These are phyloP conservation scores for Pogonomyrmex barbatus DNA, from an alignment of 1,140 invertebrate species.

Conservation along the genomic window DNA sequence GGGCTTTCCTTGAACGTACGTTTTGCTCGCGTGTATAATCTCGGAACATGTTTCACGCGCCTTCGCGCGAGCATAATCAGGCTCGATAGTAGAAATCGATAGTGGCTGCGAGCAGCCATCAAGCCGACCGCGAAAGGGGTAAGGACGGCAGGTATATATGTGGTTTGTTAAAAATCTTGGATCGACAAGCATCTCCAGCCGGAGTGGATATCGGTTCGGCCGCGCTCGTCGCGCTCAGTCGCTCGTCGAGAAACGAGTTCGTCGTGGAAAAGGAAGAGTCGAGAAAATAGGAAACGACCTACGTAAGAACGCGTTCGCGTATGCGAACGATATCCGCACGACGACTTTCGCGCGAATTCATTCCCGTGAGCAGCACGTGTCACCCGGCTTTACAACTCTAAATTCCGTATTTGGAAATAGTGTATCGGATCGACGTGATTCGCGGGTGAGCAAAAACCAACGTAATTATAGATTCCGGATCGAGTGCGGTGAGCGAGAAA, in stretches of 20 bases:
- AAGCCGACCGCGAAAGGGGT: slow-evolving; percentile 31
- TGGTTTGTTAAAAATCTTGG: slow-evolving; percentile 40
- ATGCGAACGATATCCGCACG: neutral
- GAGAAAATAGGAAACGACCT: slow-evolving; percentile 42
- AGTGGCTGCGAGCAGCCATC: slow-evolving; percentile 52
- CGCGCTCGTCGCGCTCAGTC: slow-evolving; percentile 8
- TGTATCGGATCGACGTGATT: neutral
- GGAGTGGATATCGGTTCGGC: slow-evolving; percentile 17
- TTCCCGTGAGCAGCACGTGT: slow-evolving; percentile 1
- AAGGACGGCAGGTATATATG: slow-evolving; percentile 43
- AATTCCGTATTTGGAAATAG: slow-evolving; percentile 10
- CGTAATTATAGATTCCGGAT: slow-evolving; percentile 21
- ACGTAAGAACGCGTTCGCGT: neutral
- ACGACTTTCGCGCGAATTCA: slow-evolving; percentile 31
- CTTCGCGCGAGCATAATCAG: slow-evolving; percentile 52
- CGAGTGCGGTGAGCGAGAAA: neutral
- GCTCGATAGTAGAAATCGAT: slow-evolving; percentile 58
- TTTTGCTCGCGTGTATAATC: slow-evolving; percentile 11
- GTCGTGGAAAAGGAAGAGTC: neutral
- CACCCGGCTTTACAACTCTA: slow-evolving; percentile 6
- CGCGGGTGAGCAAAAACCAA: neutral
- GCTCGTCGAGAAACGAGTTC: slow-evolving; percentile 43
- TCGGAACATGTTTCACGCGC: slow-evolving; percentile 13
- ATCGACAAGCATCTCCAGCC: slow-evolving; percentile 18
- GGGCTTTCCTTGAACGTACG: neutral